These are phyloP conservation scores for Tragopan temminckii DNA, from an alignment of 2,797 vertebrate genomes.

Conservation along the genomic window DNA sequence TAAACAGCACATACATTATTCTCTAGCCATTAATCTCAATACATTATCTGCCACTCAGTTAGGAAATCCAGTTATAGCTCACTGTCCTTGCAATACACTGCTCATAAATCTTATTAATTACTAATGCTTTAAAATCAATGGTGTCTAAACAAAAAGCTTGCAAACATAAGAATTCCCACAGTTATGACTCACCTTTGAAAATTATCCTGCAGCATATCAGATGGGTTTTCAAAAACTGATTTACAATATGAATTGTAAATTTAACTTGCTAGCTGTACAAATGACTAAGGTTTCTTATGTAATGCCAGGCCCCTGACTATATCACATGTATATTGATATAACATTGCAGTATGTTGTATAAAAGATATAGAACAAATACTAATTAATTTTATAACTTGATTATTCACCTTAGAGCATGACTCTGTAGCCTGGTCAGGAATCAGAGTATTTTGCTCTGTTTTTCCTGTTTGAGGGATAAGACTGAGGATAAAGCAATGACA, in stretches of 20 bases:
- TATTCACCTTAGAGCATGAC: not conserved
- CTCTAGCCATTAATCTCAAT: not conserved
- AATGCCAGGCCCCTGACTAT: not conserved
- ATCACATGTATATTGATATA: not conserved
- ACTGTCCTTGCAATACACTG: not conserved
- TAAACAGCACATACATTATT: not conserved
- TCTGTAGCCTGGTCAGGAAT: not conserved
- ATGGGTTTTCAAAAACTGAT: not conserved
- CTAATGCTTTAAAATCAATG: not conserved
- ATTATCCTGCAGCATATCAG: not conserved
- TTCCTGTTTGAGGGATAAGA: not conserved
- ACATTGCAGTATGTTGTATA: rapidly evolving
- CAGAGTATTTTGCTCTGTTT: rapidly evolving
- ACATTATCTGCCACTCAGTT: not conserved
- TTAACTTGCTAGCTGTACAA: not conserved
- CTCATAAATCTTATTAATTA: not conserved
- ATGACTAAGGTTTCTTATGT: not conserved
- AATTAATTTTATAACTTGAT: not conserved
- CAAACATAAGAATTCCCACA: not conserved
- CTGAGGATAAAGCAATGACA: not conserved
- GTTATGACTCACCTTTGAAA: not conserved
- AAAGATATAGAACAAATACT: not conserved
- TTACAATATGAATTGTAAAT: not conserved
- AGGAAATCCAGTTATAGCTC: not conserved
- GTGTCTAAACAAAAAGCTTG: not conserved